Base-by-base conservation (phyloP, 1,140 invertebrate species). In the Zaprionus inermis region DNA sequence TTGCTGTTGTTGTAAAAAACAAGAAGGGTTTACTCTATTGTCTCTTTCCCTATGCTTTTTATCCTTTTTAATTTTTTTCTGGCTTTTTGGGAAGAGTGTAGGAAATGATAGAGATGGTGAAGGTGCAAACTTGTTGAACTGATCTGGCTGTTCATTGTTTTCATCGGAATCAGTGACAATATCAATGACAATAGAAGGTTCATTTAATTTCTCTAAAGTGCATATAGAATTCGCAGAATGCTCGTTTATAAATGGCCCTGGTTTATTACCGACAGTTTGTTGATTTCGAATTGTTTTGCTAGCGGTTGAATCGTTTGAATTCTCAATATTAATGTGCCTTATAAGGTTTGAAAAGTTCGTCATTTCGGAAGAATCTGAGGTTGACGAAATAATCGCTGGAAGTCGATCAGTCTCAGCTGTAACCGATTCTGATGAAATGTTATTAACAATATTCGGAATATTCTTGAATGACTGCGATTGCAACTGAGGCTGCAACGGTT, bases 101-200 rank as follows among this genome's bases (percentile, higher is more conserved):
- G 68, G 64, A 30, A 68, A 28, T 18, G 70, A 20, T 49, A 52
- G 16, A 44, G 55, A 61, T 6, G 59, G 20, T 46, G 64, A 51
- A 16, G 63, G 49, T 12, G 41, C n/a, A 12, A 32, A 52, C 55
- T 11, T 20, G 63, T 49, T 58, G 22, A 18, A 32, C 32, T 51
- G 55, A 12, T 72, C 67, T 28, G 30, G 18, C 16, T 30, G 49
- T 28, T 49, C 44, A 16, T 88, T 77, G 54, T 76, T 82, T 5
- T 91, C 89, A 76, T 90, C 77, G 14, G 90, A 91, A 72, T 91
- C 91, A 0, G 90, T 85, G 7, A 78, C 90, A 49, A 91, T 88
- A 59, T 91, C 81, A 60, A 91, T 91, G 3, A 91, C 72, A 71
- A 90, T 86, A 6, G 84, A 63, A 10, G 64, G 52, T 30, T 79